phyloP scores from a whole-genome alignment of 2,797 vertebrate genomes.

The Allobates femoralis region DNA sequence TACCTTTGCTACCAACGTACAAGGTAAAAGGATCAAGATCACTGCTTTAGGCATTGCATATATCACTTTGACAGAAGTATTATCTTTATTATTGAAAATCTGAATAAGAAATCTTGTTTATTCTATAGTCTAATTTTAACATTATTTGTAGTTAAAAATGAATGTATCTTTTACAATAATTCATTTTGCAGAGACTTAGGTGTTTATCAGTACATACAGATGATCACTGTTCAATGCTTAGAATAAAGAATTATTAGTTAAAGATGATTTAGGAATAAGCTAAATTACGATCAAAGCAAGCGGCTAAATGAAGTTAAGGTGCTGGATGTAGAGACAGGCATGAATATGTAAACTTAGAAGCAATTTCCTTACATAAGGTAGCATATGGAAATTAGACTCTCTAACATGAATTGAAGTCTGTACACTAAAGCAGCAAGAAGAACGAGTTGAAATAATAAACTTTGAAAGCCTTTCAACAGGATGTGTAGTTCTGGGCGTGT shows the following conservation, averaged over 20 bases:
- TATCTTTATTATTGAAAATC: too few relatives aligned
- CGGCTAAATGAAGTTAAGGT: slow-evolving; percentile 18
- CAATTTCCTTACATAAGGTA: slow-evolving; percentile 31
- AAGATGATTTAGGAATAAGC: slow-evolving; percentile 36
- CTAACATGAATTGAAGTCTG: slow-evolving; percentile 25
- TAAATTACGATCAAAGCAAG: slow-evolving; percentile 38
- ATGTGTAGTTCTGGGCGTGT: slow-evolving; percentile 42
- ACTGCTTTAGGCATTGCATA: too few relatives aligned
- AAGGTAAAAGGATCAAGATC: too few relatives aligned
- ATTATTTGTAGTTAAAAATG: background rate
- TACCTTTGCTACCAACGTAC: too few relatives aligned
- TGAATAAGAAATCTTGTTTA: background rate
- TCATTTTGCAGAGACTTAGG: background rate
- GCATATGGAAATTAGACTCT: slow-evolving; percentile 45
- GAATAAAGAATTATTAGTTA: slow-evolving; percentile 11
- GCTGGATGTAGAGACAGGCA: slow-evolving; percentile 6
- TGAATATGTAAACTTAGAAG: slow-evolving; percentile 42
- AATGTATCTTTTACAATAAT: background rate
- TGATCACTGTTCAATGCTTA: background rate
- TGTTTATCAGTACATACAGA: background rate
- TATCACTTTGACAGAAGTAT: too few relatives aligned
- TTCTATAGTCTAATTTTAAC: background rate
- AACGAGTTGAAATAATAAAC: slow-evolving; percentile 56
- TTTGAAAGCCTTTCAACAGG: slow-evolving; percentile 47
- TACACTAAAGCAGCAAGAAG: slow-evolving; percentile 26